phyloP scores from a whole-genome alignment of 2,797 vertebrate genomes.

The Scarus forsteni region DNA sequence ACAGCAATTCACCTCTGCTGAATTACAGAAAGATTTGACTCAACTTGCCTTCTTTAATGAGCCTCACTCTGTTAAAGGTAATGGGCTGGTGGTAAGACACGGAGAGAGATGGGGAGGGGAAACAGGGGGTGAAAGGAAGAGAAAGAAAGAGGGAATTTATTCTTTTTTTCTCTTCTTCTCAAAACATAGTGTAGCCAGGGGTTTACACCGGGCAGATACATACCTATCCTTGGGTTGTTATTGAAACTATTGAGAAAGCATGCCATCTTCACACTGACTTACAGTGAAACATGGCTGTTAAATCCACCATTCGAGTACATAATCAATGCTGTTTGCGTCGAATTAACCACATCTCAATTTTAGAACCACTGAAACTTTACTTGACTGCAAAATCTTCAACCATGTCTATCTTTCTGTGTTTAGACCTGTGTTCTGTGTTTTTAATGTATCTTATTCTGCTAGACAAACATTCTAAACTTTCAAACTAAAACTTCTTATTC shows the following conservation, averaged over 20 bases:
- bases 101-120: conserved; percentile 50
- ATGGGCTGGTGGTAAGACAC: conserved; percentile 81
- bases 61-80: conserved; percentile 86
- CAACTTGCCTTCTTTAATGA: conserved; percentile 90
- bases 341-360: too few species aligned
- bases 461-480: too few species aligned
- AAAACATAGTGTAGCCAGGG: conserved; percentile 37
- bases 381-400: too few species aligned
- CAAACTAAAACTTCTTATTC: too few species aligned
- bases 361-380: too few species aligned
- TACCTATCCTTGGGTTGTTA: conserved; percentile 55
- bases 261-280: conserved; percentile 5
- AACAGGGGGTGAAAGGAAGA: conserved; percentile 34
- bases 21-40: conserved; percentile 89
- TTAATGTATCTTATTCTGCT: too few species aligned
- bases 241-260: conserved; percentile 53
- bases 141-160: conserved; percentile 40
- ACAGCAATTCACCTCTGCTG: conserved; percentile 88
- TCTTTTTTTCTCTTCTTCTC: conserved; percentile 10
- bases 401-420: too few species aligned
- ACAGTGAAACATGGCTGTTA: too few species aligned
- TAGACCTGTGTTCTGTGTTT: too few species aligned
- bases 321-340: too few species aligned
- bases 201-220: conserved; percentile 60
- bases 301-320: too few species aligned